These are phyloP conservation scores for Ptilonorhynchus violaceus DNA, from an alignment of 2,113 vertebrate genomes.

Conservation along the genomic window DNA sequence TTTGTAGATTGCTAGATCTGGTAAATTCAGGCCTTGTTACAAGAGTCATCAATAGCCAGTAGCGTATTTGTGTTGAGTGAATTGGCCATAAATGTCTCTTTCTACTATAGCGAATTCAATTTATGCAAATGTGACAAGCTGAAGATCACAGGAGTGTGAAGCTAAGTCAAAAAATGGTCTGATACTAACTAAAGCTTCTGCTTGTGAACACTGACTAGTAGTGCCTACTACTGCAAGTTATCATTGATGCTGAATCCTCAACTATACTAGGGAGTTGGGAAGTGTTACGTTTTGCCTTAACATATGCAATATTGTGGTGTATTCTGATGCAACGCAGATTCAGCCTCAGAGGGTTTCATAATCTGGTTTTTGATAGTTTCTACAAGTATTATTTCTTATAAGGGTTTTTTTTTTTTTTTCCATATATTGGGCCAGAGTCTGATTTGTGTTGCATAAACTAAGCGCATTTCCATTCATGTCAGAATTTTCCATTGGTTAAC, in stretches of 20 bases:
- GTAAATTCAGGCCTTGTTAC: neutral
- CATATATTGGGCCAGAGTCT: neutral
- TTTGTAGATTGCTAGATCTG: neutral
- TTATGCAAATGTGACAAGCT: conserved; percentile 47
- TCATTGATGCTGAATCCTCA: neutral
- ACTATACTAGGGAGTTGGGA: neutral
- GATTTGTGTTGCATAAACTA: neutral
- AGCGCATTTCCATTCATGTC: neutral
- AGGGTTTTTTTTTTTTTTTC: too few species aligned
- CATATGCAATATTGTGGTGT: neutral
- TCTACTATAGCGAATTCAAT: conserved; percentile 3
- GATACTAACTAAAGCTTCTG: neutral
- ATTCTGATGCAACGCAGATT: neutral
- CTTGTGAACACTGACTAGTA: conserved; percentile 55
- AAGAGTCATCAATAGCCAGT: neutral
- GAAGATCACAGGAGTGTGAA: conserved; percentile 38
- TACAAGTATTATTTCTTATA: neutral
- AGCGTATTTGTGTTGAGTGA: neutral
- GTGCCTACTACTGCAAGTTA: conserved; percentile 66
- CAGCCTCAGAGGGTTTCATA: neutral
- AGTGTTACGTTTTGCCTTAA: neutral
- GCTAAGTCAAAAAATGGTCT: conserved; percentile 1
- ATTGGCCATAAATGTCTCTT: neutral
- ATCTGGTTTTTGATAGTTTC: neutral
- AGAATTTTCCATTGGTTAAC: conserved; percentile 15